Evolutionary conservation across 2,113 vertebrate species (phyloP).

Genomic region (Megatriorchis doriae): DNA sequence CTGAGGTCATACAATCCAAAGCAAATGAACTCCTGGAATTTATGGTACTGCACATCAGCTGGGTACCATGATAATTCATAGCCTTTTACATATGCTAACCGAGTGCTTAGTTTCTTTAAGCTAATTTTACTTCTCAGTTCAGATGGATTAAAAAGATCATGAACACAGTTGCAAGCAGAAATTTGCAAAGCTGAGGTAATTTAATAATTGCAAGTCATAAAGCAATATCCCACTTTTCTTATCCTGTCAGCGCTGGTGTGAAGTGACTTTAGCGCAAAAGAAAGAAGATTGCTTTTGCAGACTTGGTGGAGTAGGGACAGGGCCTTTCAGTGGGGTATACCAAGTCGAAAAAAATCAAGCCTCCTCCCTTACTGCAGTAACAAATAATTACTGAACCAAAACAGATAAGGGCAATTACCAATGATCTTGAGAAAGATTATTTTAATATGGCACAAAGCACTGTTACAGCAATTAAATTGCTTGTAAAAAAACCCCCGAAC

Average conservation of each 20-base stretch:
- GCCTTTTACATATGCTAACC: neutral
- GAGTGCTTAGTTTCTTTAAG: neutral
- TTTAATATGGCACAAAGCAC: neutral
- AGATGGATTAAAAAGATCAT: neutral
- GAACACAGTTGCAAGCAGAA: neutral
- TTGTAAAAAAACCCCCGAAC: neutral
- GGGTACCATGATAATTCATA: neutral
- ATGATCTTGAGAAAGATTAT: neutral
- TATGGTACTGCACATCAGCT: neutral
- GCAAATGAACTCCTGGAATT: neutral
- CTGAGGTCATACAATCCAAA: neutral
- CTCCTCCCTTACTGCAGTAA: neutral
- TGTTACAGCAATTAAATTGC: neutral
- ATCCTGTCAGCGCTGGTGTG: neutral
- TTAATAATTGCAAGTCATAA: neutral
- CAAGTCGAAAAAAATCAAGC: neutral
- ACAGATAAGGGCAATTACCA: neutral
- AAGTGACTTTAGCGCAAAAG: neutral
- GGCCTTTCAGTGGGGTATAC: neutral
- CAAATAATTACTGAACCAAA: conserved; percentile 1
- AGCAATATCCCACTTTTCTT: neutral
- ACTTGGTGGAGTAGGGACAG: neutral
- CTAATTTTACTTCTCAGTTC: neutral
- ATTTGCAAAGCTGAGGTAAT: neutral
- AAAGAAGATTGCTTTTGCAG: neutral